Evolutionary conservation across 2,113 vertebrate species (phyloP).

Genomic region (Enhydra lutris): DNA sequence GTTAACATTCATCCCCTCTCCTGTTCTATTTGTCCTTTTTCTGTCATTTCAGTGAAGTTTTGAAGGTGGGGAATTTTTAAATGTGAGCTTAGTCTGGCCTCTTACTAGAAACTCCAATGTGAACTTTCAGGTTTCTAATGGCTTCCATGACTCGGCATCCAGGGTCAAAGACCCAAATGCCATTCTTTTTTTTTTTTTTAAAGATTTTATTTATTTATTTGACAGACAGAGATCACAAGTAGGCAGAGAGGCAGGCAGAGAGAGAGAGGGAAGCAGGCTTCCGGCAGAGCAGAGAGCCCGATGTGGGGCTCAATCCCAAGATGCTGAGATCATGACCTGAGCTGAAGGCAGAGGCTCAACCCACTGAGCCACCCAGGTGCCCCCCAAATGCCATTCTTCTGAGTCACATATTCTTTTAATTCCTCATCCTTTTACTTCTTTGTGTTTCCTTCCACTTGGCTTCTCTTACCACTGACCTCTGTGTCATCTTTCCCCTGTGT

Average conservation of each 20-base stretch:
- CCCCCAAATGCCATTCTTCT: background rate
- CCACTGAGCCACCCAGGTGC: too few species aligned
- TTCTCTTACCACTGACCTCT: background rate
- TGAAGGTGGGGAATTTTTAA: background rate
- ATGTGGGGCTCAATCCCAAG: too few species aligned
- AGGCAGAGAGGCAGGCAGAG: too few species aligned
- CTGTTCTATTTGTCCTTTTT: background rate
- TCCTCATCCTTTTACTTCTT: background rate
- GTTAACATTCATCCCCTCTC: background rate
- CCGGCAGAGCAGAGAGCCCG: too few species aligned
- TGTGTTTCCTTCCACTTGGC: background rate
- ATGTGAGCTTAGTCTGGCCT: background rate
- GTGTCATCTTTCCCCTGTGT: background rate
- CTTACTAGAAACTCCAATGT: background rate
- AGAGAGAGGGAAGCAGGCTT: too few species aligned
- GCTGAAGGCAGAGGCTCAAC: too few species aligned
- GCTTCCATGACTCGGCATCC: background rate
- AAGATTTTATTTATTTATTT: too few species aligned
- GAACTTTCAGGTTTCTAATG: background rate
- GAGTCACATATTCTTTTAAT: background rate
- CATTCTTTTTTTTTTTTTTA: background rate
- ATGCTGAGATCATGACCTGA: too few species aligned
- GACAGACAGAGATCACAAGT: too few species aligned
- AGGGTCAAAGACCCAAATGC: background rate
- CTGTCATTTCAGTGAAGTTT: background rate